Base-by-base conservation (phyloP, 2,113 vertebrate genomes). In the Shinisaurus crocodilurus region DNA sequence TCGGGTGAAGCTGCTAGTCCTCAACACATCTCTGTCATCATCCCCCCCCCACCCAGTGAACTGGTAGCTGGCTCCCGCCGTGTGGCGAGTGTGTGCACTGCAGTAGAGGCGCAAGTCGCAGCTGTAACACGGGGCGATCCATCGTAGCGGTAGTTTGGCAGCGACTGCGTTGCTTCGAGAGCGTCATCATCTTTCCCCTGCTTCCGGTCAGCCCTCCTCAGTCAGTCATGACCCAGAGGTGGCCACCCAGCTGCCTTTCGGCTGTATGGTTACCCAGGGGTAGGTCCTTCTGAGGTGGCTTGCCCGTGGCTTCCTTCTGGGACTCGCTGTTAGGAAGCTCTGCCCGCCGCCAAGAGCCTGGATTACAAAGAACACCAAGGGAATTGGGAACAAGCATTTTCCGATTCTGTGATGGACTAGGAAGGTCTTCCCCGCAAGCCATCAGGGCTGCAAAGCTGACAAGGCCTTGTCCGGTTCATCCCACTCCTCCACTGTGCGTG, bases 351-450 rank as follows among this genome's bases (percentile, higher is more conserved):
- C 89, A 76, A 86, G 84, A 84, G 85, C 87, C 88, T 91, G 92
- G 86, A 54, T 70, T 43, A 84, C 77, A 86, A 95, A 95, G 92
- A 93, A 88, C 93, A 93, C 91, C 91, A 94, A 95, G 93, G 90
- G 94, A 94, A 95, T 92, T 85, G 94, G 93, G 3, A 54, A 54
- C 1, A 25, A 27, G 3, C 83, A 48, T 32, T 69, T 69, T 29
- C 15, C 29, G 34, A 4, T 86, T 43, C 63, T 54, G n/a, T 1
- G 15, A 34, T 7, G 6, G 18, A 25, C 50, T 72, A 40, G 54
- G 37, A 9, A 32, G 27, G 27, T 37, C 45, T 50, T 50, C 10
- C 13, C 25, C n/a, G 50, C n/a, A n/a, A 67, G 48, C n/a, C 40
- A 16, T 9, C 18, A 13, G 40, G 63, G 45, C n/a, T 29, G 83